Conservation (phyloP, 2,888 invertebrate species). For the Drosophila rellima region DNA sequence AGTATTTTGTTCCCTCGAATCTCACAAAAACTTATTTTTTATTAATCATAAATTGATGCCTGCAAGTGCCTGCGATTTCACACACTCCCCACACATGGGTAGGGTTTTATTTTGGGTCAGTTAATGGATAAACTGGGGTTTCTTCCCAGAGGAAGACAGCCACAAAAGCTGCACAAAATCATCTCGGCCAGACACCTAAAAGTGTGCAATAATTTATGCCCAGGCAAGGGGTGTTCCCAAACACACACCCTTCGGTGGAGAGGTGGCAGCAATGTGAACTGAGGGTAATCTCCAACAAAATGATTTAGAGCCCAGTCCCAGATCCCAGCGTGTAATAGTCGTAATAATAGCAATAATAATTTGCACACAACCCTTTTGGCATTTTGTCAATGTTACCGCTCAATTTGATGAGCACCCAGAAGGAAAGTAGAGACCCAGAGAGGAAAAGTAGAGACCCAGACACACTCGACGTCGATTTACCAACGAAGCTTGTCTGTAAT, state of each 20-base stretch:
- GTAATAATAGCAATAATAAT: conserved; percentile 76
- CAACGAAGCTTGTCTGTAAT: conserved; percentile 48
- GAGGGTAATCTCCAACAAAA: conserved; percentile 55
- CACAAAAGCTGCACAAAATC: conserved; percentile 40
- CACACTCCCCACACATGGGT: conserved; percentile 13
- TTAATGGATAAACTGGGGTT: conserved; percentile 25
- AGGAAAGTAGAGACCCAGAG: background rate
- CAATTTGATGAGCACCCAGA: conserved; percentile 58
- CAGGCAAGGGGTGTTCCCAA: conserved; percentile 1
- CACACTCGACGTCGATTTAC: conserved; percentile 4
- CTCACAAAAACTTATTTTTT: conserved; percentile 62
- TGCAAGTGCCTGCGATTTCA: conserved; percentile 42
- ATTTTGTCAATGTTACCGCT: conserved; percentile 67
- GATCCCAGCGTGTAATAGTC: conserved; percentile 58
- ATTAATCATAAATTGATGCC: conserved; percentile 74
- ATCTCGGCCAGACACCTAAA: conserved; percentile 51
- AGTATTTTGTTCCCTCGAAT: conserved; percentile 19
- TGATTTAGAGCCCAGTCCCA: conserved; percentile 55
- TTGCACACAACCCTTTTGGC: conserved; percentile 74
- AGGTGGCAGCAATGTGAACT: background rate
- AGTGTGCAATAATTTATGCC: conserved; percentile 53
- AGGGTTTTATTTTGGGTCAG: conserved; percentile 45
- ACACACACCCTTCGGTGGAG: background rate
- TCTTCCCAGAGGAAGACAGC: conserved; percentile 5
- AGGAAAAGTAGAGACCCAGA: background rate